Conservation (phyloP, 2,888 invertebrate genomes). For the Colletes collaris region DNA sequence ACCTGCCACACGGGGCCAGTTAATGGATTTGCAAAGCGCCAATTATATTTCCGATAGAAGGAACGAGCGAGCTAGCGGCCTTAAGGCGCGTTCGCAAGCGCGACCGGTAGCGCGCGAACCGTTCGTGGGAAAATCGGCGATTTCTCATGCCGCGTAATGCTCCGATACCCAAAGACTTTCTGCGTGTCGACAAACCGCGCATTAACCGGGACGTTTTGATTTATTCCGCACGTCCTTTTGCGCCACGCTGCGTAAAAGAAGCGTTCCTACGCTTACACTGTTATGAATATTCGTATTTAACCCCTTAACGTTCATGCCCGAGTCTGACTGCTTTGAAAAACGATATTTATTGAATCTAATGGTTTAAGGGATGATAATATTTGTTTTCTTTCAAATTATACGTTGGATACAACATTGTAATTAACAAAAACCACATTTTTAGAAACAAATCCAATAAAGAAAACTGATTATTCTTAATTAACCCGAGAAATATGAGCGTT, state of each 20-base stretch:
- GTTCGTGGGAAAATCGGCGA: slow-evolving; percentile 66
- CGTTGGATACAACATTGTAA: too few species aligned
- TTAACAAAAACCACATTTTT: too few species aligned
- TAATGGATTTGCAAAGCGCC: slow-evolving; percentile 71
- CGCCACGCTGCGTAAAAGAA: neutral
- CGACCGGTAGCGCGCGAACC: slow-evolving; percentile 50
- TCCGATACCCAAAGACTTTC: slow-evolving; percentile 38
- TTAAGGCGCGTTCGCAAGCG: slow-evolving; percentile 42
- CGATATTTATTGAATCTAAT: too few species aligned
- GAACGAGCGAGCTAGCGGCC: slow-evolving; percentile 30
- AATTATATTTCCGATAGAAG: slow-evolving; percentile 69
- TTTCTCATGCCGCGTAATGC: slow-evolving; percentile 60
- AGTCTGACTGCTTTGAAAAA: too few species aligned
- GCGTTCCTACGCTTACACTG: too few species aligned
- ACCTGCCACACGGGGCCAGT: slow-evolving; percentile 65
- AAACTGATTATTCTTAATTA: too few species aligned
- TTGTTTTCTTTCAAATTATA: too few species aligned
- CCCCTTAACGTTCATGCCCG: too few species aligned
- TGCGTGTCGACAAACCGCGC: slow-evolving; percentile 51
- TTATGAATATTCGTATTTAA: too few species aligned
- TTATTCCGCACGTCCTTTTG: slow-evolving; percentile 50
- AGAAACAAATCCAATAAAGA: too few species aligned
- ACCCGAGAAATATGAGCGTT: too few species aligned
- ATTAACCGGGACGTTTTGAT: slow-evolving; percentile 63
- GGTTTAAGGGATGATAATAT: too few species aligned